phyloP scores from a whole-genome alignment of 2,888 invertebrate species.

The Epiblema foenella region DNA sequence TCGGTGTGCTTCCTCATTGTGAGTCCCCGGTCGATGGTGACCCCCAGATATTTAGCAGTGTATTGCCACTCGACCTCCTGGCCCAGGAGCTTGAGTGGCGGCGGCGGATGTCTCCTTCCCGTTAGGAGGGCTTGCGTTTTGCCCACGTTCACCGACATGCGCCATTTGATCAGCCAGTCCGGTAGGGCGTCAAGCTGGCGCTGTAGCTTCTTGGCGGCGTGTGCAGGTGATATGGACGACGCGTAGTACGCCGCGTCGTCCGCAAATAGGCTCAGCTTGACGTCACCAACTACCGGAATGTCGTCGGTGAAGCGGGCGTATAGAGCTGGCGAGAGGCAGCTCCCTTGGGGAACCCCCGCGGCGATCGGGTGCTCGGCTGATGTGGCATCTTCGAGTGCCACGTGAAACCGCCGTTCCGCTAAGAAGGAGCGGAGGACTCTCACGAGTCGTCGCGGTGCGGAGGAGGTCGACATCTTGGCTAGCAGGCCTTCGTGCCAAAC shows the following conservation, averaged over 20 bases:
- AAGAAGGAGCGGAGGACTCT: neutral
- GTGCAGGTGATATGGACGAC: neutral
- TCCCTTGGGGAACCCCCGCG: neutral
- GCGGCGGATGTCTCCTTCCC: neutral
- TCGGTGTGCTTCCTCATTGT: neutral
- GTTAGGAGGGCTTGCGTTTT: slow-evolving; percentile 19
- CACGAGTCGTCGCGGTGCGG: neutral
- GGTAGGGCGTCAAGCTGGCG: slow-evolving; percentile 14
- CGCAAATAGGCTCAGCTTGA: neutral
- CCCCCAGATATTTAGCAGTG: neutral
- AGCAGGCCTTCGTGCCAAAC: slow-evolving; percentile 33
- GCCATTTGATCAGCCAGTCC: slow-evolving; percentile 26
- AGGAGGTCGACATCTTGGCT: slow-evolving; percentile 15
- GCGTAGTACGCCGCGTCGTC: neutral
- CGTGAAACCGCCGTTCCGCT: neutral
- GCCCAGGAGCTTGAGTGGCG: neutral
- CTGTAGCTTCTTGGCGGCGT: neutral
- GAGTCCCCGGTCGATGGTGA: neutral
- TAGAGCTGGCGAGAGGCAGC: neutral
- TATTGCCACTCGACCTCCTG: slow-evolving; percentile 9
- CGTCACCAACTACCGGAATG: neutral
- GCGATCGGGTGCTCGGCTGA: neutral
- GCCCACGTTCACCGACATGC: slow-evolving; percentile 24
- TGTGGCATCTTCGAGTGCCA: neutral
- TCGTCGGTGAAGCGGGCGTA: neutral